Conservation (phyloP, 2,797 vertebrate genomes). For the Notolabrus celidotus region DNA sequence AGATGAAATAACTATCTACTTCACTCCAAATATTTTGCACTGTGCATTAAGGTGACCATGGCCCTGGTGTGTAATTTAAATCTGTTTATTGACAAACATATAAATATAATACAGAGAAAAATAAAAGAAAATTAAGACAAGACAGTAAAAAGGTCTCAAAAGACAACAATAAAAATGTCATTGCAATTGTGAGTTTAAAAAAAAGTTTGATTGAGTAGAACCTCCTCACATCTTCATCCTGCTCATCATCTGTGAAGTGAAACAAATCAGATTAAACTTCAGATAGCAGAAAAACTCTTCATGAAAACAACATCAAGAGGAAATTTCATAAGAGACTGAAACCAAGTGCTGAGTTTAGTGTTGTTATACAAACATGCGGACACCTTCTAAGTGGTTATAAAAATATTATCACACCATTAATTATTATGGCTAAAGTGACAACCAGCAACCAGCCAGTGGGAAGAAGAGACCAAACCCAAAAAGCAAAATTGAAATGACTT, state of each 20-base stretch:
- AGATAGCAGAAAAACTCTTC: not conserved
- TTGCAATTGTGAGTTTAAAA: not conserved
- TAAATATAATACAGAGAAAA: conserved; percentile 62
- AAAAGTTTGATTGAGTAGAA: not conserved
- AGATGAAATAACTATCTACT: no score
- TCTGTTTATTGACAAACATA: conserved; percentile 49
- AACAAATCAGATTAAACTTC: not conserved
- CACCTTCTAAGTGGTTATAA: not conserved
- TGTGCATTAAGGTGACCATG: no score
- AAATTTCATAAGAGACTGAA: not conserved
- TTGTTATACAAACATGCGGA: not conserved
- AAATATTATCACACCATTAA: conserved; percentile 4
- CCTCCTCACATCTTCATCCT: conserved; percentile 77
- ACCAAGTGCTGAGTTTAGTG: not conserved
- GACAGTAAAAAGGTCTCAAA: conserved; percentile 5
- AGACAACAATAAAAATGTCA: not conserved
- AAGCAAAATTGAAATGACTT: not conserved
- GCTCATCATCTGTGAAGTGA: conserved; percentile 69
- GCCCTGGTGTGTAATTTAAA: conserved; percentile 14
- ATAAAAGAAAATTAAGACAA: not conserved
- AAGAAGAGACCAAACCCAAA: not conserved
- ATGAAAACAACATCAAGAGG: not conserved
- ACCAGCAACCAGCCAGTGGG: conserved; percentile 10
- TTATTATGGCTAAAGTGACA: not conserved
- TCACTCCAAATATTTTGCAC: no score